Evolutionary conservation across 2,113 vertebrate genomes (phyloP).

Genomic region (Podocnemis expansa): DNA sequence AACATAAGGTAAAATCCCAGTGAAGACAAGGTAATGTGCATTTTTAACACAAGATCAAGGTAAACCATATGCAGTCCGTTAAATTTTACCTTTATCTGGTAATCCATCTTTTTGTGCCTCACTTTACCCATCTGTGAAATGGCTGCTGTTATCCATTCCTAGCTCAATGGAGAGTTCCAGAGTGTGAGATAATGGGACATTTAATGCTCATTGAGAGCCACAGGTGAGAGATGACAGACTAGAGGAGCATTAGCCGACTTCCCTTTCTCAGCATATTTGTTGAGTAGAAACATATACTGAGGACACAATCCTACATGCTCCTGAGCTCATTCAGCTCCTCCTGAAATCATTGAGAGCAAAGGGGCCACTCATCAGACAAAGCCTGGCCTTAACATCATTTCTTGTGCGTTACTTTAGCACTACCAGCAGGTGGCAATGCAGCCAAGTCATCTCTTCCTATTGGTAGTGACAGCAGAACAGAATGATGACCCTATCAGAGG

Average conservation of each 20-base stretch:
- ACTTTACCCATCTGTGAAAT: background rate
- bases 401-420: background rate
- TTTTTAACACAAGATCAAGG: background rate
- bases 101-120: background rate
- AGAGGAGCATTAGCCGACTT: background rate
- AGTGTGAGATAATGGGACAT: background rate
- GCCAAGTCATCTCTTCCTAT: background rate
- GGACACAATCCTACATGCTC: background rate
- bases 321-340: background rate
- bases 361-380: background rate
- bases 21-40: background rate
- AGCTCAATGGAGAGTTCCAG: background rate
- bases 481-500: background rate
- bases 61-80: background rate
- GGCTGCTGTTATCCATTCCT: background rate
- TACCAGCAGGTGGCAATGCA: background rate
- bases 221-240: background rate
- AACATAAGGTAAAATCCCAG: background rate
- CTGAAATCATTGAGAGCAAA: background rate
- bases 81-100: background rate
- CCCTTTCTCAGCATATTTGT: background rate
- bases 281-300: background rate
- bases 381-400: background rate
- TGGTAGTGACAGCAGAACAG: background rate
- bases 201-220: background rate